These are phyloP conservation scores for Parazoanthus atlanticus DNA, from an alignment of 92 coral and sea anemone genomes.

Conservation along the genomic window DNA sequence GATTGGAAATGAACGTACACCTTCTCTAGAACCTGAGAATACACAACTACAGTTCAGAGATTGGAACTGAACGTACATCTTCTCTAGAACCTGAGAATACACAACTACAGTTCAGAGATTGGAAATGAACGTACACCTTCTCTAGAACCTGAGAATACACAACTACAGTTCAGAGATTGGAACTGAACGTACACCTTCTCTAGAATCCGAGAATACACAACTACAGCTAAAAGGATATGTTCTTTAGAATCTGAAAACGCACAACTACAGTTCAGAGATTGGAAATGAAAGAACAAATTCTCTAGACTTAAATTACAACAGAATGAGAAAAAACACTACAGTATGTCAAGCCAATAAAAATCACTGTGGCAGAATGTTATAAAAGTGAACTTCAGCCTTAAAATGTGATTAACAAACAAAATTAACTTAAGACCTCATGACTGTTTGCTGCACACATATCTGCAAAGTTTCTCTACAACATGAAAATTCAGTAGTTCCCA, in stretches of 20 bases:
- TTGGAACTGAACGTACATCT: constrained; percentile 9
- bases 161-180: constrained; percentile 54
- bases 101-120: not conserved
- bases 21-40: constrained; percentile 85
- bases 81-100: constrained; percentile 52
- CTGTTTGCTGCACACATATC: too few relatives aligned
- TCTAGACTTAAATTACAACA: constrained; percentile 52
- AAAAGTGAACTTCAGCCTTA: too few relatives aligned
- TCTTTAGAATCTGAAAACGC: too few relatives aligned
- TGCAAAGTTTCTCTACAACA: too few relatives aligned
- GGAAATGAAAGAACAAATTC: constrained; percentile 92
- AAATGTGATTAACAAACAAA: too few relatives aligned
- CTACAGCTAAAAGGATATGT: not conserved
- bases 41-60: not conserved
- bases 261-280: constrained; percentile 44
- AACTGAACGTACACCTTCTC: constrained; percentile 77
- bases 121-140: not conserved
- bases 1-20: constrained; percentile 95
- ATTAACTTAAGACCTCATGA: too few relatives aligned
- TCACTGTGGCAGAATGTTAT: too few relatives aligned
- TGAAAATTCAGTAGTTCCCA: too few relatives aligned
- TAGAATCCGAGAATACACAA: too few relatives aligned
- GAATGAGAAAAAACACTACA: not conserved
- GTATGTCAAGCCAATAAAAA: too few relatives aligned
- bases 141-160: too few relatives aligned